Conservation (phyloP, 2,797 vertebrate genomes). For the Pipistrellus pipistrellus region DNA sequence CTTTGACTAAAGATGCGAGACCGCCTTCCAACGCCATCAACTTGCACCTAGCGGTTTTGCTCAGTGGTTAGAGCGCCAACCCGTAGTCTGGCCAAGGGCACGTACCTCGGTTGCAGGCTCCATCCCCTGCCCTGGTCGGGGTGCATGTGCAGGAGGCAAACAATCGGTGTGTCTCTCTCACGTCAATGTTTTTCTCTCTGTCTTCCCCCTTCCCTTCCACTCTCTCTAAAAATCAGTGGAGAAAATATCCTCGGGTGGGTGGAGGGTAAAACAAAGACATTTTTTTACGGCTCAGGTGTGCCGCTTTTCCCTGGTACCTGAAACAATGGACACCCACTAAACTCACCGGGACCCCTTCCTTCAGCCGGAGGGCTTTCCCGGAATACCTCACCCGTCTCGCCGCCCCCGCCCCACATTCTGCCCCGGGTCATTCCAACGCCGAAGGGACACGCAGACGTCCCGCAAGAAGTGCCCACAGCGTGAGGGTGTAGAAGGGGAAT, state of each 20-base stretch:
- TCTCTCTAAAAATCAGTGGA: too few species aligned
- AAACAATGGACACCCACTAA: rapidly evolving
- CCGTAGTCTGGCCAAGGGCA: too few species aligned
- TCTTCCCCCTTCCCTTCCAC: too few species aligned
- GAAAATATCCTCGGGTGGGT: too few species aligned
- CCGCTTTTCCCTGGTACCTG: rapidly evolving
- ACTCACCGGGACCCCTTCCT: rapidly evolving
- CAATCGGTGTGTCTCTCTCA: too few species aligned
- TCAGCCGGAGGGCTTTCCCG: rapidly evolving
- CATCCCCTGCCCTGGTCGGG: too few species aligned
- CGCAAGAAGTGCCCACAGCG: background rate
- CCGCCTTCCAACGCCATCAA: rapidly evolving
- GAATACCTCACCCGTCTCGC: rapidly evolving
- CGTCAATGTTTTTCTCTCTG: too few species aligned
- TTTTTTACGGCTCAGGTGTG: background rate
- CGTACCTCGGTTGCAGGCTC: too few species aligned
- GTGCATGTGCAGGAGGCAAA: too few species aligned
- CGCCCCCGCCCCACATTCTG: rapidly evolving
- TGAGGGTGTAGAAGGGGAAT: background rate
- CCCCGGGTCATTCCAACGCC: background rate
- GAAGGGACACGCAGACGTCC: rapidly evolving
- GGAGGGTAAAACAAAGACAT: too few species aligned
- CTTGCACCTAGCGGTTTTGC: background rate
- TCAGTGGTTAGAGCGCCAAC: too few species aligned
- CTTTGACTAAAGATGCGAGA: rapidly evolving